Base-by-base conservation (phyloP, 2,888 invertebrate genomes). In the Luperina nickerlii region DNA sequence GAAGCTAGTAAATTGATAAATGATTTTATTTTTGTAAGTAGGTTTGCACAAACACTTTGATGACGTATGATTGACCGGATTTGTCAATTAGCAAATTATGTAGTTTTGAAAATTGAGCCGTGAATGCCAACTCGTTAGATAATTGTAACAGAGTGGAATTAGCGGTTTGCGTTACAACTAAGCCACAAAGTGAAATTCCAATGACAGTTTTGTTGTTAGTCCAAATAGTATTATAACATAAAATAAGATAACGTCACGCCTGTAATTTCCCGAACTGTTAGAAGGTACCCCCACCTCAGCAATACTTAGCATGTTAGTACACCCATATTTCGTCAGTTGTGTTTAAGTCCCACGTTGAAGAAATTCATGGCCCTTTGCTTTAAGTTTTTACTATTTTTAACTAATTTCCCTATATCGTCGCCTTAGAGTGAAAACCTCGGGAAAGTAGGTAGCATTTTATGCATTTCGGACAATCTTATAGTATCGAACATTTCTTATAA, bases 31-130 rank as follows among this genome's bases (percentile, higher is more conserved):
- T n/a, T n/a, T n/a, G n/a, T n/a, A n/a, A n/a, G n/a, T n/a, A n/a
- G n/a, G n/a, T n/a, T n/a, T n/a, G n/a, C n/a, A n/a, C n/a, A n/a
- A n/a, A n/a, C n/a, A n/a, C n/a, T n/a, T 72, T 67, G n/a, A 32
- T 51, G 60, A 45, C 15, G 5, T 15, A 38, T 69, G 48, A 32
- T 42, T 65, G 32, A 38, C 20, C 11, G 45, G 9, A 62, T 76
- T 51, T 51, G 13, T 27, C 20, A 65, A 83, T 66, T 60, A 48
- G 42, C 4, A 11, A 63, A 60, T 83, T 77, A 48, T 15, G 15
- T 48, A 57, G 65, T 65, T 69, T 27, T 42, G 24, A n/a, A 60
- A 60, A 70, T n/a, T 57, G n/a, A n/a, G 45, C 15, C 42, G n/a
- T 70, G 20, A 83, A 66, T n/a, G 15, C 27, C 15, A 51, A 66